phyloP scores from a whole-genome alignment of 2,888 invertebrate species.

The Orthosia cruda region DNA sequence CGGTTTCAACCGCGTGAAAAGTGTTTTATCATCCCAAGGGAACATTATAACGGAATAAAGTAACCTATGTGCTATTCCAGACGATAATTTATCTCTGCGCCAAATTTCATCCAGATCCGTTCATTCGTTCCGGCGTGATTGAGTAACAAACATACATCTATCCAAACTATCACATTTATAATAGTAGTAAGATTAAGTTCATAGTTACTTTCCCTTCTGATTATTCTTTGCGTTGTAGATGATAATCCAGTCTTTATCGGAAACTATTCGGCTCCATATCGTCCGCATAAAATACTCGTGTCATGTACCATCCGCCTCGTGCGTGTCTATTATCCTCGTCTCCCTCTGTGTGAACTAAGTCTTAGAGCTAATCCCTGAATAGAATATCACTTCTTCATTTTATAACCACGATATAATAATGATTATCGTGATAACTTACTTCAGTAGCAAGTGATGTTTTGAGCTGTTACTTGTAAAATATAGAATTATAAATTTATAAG shows the following conservation, averaged over 20 bases:
- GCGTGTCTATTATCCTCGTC: slow-evolving; percentile 20
- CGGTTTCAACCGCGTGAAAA: too few species aligned
- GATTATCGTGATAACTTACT: slow-evolving; percentile 40
- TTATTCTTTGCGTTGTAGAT: neutral
- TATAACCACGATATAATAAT: slow-evolving; percentile 25
- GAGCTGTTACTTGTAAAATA: neutral
- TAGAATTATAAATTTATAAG: neutral
- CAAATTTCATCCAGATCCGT: too few species aligned
- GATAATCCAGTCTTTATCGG: neutral
- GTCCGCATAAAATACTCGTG: neutral
- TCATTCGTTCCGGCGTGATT: too few species aligned
- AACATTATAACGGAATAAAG: too few species aligned
- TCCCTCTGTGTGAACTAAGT: slow-evolving; percentile 17
- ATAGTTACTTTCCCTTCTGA: neutral
- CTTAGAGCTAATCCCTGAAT: slow-evolving; percentile 43
- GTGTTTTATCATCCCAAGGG: too few species aligned
- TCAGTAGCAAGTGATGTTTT: slow-evolving; percentile 30
- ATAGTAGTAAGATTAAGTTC: too few species aligned
- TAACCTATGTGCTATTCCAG: too few species aligned
- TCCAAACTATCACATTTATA: too few species aligned
- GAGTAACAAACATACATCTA: too few species aligned
- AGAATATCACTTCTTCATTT: slow-evolving; percentile 34
- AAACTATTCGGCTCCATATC: neutral
- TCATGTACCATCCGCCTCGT: neutral
- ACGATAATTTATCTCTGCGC: too few species aligned